Base-by-base conservation (phyloP, 2,797 vertebrate species). In the Enteromius unitaeniatus region DNA sequence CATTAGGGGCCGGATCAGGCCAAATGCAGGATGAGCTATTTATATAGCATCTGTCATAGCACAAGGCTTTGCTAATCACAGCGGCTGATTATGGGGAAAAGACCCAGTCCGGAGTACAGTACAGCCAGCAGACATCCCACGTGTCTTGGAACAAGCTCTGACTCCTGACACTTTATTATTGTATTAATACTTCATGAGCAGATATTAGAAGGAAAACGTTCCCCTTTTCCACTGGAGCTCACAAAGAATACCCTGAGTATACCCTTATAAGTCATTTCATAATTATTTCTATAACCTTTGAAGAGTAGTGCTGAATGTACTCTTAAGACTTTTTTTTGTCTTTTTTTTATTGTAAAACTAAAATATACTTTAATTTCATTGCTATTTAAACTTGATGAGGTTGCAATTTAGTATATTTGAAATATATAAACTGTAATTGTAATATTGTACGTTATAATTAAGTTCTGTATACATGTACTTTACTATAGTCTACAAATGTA, bases 1-100 rank as follows among this genome's bases (percentile, higher is more conserved):
- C 88, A 89, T 89, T 89, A 90, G 88, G 84, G 86, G 88, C 80
- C n/a, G 88, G 87, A 89, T 92, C 89, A 91, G 87, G 87, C 87
- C 84, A 82, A 90, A 90, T 86, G 78, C 88, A 87, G 88, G 79
- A 85, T 78, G 68, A 65, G 88, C 90, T 92, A 92, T 91, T 92
- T 92, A 90, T 91, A 89, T 79, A 85, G n/a, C 53, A 37, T 83
- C 85, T 84, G 65, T 68, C 87, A 82, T 75, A 34, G 47, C 85
- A 79, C 87, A 88, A 84, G 87, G 86, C 72, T 86, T 85, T 80
- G 89, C 87, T 92, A 91, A 92, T 90, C 91, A 89, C 86, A 74
- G 82, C 40, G 28, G 58, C 68, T 84, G 85, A 89, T 87, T 78
- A 87, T 64, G 58, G 40, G 28, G 72, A 81, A 75, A 64, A 85